These are phyloP conservation scores for Lepus americanus DNA, from an alignment of 2,113 vertebrate genomes.

Conservation along the genomic window DNA sequence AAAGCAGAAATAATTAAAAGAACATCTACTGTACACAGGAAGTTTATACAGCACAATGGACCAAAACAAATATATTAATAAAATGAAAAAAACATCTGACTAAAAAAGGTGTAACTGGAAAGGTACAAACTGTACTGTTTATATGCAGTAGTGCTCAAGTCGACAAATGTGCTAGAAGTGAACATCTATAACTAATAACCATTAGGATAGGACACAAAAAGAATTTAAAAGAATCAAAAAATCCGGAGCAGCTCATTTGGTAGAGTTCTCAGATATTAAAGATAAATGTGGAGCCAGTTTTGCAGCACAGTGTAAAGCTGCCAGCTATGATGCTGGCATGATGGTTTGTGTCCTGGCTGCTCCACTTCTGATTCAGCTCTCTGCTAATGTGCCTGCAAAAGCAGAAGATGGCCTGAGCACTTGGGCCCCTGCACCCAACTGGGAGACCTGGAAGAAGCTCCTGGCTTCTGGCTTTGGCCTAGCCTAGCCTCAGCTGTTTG, in stretches of 20 bases:
- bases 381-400: too few species aligned
- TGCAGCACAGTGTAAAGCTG: too few species aligned
- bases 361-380: too few species aligned
- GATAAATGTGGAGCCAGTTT: neutral
- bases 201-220: slow-evolving; percentile 24
- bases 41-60: neutral
- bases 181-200: slow-evolving; percentile 22
- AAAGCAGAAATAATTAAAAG: slow-evolving; percentile 51
- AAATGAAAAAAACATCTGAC: neutral
- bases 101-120: neutral
- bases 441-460: too few species aligned
- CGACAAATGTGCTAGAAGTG: neutral
- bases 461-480: too few species aligned
- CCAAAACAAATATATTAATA: slow-evolving; percentile 30
- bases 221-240: neutral
- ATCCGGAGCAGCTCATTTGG: neutral
- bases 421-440: too few species aligned
- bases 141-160: neutral
- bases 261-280: slow-evolving; percentile 48
- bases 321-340: too few species aligned
- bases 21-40: slow-evolving; percentile 28
- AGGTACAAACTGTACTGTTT: slow-evolving; percentile 4
- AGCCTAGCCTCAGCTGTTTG: too few species aligned
- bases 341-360: too few species aligned
- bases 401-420: too few species aligned